Evolutionary conservation across 1,140 invertebrate genomes (phyloP).

Genomic region (Drosophila aff.): DNA sequence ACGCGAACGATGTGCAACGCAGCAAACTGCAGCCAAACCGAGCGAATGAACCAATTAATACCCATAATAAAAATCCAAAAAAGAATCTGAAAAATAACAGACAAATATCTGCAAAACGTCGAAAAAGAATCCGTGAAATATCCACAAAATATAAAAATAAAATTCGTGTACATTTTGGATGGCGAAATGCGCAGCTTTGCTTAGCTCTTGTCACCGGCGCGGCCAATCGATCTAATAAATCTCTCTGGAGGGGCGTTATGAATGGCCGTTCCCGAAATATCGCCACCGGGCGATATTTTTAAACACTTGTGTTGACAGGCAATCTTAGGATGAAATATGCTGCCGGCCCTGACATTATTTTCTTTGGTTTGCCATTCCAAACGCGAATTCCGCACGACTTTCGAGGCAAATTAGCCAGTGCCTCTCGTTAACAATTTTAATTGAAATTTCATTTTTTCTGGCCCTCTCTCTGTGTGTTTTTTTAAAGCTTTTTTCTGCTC

Average conservation of each 20-base stretch:
- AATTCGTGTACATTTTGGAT: slow-evolving; percentile 33
- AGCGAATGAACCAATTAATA: slow-evolving; percentile 53
- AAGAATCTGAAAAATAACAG: slow-evolving; percentile 14
- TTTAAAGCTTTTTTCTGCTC: not conserved
- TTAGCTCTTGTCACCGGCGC: slow-evolving; percentile 41
- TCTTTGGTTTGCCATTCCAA: slow-evolving; percentile 18
- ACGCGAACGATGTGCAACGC: slow-evolving; percentile 24
- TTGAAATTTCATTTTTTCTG: slow-evolving; percentile 41
- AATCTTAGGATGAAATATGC: slow-evolving; percentile 45
- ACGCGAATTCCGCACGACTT: slow-evolving; percentile 23
- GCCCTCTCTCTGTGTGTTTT: not conserved
- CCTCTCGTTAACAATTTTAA: slow-evolving; percentile 48
- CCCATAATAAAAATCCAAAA: slow-evolving; percentile 55
- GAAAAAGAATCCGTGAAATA: slow-evolving; percentile 26
- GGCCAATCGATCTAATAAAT: slow-evolving; percentile 50
- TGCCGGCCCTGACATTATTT: slow-evolving; percentile 21
- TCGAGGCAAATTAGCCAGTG: slow-evolving; percentile 38
- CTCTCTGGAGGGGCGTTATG: slow-evolving; percentile 47
- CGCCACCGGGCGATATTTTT: slow-evolving; percentile 29
- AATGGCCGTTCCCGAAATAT: slow-evolving; percentile 48
- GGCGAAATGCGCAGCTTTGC: slow-evolving; percentile 44
- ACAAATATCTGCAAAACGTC: not conserved
- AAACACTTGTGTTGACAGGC: slow-evolving; percentile 48
- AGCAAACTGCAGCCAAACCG: slow-evolving; percentile 39
- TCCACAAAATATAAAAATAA: slow-evolving; percentile 36